Percentiles rank a stretch among this genome's conserved stretches.
These are phyloP conservation scores for Callyntrura sp. DNA, from an alignment of 2,888 invertebrate species.

Conservation along the genomic window DNA sequence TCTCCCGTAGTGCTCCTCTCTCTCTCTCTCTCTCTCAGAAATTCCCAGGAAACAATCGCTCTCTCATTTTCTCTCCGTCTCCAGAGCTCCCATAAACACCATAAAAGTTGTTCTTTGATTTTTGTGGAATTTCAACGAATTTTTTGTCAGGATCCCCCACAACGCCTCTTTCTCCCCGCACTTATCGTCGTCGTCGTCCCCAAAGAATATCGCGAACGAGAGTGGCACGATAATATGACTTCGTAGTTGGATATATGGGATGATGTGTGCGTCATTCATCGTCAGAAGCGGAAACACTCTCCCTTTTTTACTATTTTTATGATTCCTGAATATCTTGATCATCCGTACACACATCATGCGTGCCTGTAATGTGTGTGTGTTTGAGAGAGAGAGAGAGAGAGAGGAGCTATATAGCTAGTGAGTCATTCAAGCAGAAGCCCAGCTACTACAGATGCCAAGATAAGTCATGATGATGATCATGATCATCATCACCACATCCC, in stretches of 20 bases:
- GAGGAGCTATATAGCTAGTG: no score
- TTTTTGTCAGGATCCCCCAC: neutral
- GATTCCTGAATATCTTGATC: constrained; percentile 14
- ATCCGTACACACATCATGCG: neutral
- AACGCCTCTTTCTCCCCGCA: neutral
- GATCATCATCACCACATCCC: no score
- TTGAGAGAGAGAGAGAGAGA: neutral
- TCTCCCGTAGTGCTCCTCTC: constrained; percentile 4
- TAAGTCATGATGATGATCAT: no score
- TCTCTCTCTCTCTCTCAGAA: neutral
- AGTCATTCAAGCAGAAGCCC: neutral
- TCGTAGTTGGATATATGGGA: neutral
- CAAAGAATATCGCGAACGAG: no score
- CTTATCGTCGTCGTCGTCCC: neutral
- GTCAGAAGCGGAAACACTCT: constrained; percentile 31
- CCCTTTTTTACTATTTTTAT: constrained; percentile 44
- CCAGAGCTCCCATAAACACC: neutral
- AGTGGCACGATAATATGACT: no score
- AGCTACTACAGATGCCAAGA: no score
- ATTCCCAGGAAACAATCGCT: no score
- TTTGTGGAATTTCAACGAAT: neutral
- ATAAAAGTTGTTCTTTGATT: neutral
- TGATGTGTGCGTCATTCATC: constrained; percentile 13
- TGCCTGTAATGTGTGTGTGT: no score
- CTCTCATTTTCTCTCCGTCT: neutral